Conservation (phyloP, 2,888 invertebrate genomes). For the Fragum fragum region DNA sequence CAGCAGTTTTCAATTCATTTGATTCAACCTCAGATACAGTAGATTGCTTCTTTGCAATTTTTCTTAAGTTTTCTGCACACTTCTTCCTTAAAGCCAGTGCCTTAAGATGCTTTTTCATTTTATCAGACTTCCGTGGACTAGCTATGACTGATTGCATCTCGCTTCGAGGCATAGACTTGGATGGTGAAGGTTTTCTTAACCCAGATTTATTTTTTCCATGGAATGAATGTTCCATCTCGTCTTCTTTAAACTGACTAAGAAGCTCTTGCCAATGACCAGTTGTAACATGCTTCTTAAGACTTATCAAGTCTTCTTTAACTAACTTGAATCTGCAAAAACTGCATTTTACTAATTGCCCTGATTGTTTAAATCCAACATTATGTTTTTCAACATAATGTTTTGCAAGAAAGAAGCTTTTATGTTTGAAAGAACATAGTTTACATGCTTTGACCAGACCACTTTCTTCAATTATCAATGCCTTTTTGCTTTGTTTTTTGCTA, state of each 20-base stretch:
- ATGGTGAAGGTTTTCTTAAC: not conserved
- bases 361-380: conserved; percentile 46
- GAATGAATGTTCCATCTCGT: not conserved
- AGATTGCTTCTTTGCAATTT: conserved; percentile 37
- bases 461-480: not conserved
- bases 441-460: conserved; percentile 27
- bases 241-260: conserved; percentile 26
- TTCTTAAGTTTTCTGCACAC: conserved; percentile 63
- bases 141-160: not conserved
- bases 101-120: conserved; percentile 47
- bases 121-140: conserved; percentile 32
- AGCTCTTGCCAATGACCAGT: conserved; percentile 32
- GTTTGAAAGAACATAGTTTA: conserved; percentile 27
- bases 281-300: conserved; percentile 44
- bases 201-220: not conserved
- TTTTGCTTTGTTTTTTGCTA: not conserved
- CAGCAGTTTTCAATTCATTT: not conserved
- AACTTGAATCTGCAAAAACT: conserved; percentile 45
- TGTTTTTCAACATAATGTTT: conserved; percentile 56
- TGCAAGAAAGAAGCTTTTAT: not conserved
- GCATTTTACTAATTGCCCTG: conserved; percentile 34
- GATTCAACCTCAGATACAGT: not conserved
- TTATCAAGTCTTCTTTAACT: conserved; percentile 26
- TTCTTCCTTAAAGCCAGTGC: conserved; percentile 53
- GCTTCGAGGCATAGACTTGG: not conserved